Evolutionary conservation across 2,888 invertebrate species (phyloP), one percentile per base, ranked within the genome.

Genomic region (Drosophila longiperda): DNA sequence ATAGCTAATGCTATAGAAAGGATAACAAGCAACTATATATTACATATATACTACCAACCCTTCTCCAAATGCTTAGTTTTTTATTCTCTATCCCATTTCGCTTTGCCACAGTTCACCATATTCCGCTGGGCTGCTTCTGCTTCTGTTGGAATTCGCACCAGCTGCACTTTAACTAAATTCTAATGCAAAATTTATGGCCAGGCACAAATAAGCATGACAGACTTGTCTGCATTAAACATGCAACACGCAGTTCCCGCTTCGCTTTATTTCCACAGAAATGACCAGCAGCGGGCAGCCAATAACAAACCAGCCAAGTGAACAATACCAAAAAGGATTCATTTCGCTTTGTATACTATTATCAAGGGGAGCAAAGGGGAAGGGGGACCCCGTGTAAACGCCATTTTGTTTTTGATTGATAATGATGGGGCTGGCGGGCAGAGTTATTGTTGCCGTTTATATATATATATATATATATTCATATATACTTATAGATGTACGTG

Each of bases 111-210:
- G 32, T 42, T n/a, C 40, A n/a, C 2, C 17, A 9, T 32, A 40
- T 42, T 8, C 45, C n/a, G 26, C 1, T 29, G 15, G 2, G 53
- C 50, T 70, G 53, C 50, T 32, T 8, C 53, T 45, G 17, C 38
- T 53, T n/a, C 34, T 57, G 63, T 55, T 66, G 36, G 50, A 59
- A 75, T 71, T 69, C 64, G 89, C 87, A 83, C 79, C 87, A 90
- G 90, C 87, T 87, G 87, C 90, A 90, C 76, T 87, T 87, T 90
- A 90, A 83, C 90, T 83, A 87, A 87, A 89, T 80, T 90, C 89
- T 89, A 81, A 89, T 87, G 79, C 79, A 87, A 87, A 86, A 87
- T 90, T 87, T 87, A 87, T 90, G 87, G 75, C 65, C 79, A 73
- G 66, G 68, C 73, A 73, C 64, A 84, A 81, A 84, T 73, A 78